Percentiles rank a stretch among this genome's conserved stretches.
phyloP scores from a whole-genome alignment of 2,888 invertebrate genomes.

The Antheraea assamensis region DNA sequence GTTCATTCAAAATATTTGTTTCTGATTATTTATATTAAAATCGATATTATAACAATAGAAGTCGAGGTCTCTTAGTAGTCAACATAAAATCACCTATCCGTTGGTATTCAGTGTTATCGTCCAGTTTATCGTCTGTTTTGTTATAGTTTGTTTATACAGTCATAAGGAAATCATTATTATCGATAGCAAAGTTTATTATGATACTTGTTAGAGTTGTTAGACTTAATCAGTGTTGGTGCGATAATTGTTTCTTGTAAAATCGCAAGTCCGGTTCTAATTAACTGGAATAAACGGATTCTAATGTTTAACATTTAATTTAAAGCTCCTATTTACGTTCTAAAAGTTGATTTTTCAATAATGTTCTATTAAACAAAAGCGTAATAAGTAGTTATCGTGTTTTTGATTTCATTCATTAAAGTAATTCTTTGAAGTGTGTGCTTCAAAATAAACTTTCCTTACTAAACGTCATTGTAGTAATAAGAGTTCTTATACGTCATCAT shows the following conservation, averaged over 20 bases:
- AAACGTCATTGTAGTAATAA: too few relatives aligned
- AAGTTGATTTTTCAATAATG: background rate
- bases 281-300: background rate
- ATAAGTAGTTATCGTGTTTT: background rate
- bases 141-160: conserved; percentile 45
- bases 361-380: background rate
- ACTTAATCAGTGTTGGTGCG: conserved; percentile 13
- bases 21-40: background rate
- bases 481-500: too few relatives aligned
- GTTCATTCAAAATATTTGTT: too few relatives aligned
- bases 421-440: too few relatives aligned
- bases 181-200: conserved; percentile 27
- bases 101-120: conserved; percentile 17
- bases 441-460: too few relatives aligned
- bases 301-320: background rate
- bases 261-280: background rate
- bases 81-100: conserved; percentile 11
- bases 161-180: conserved; percentile 62
- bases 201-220: conserved; percentile 5
- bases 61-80: conserved; percentile 1
- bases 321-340: background rate
- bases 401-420: background rate
- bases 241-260: conserved; percentile 11
- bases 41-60: background rate
- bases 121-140: conserved; percentile 22